Conservation (phyloP, 2,113 vertebrate genomes). For the Dasyurus viverrinus region DNA sequence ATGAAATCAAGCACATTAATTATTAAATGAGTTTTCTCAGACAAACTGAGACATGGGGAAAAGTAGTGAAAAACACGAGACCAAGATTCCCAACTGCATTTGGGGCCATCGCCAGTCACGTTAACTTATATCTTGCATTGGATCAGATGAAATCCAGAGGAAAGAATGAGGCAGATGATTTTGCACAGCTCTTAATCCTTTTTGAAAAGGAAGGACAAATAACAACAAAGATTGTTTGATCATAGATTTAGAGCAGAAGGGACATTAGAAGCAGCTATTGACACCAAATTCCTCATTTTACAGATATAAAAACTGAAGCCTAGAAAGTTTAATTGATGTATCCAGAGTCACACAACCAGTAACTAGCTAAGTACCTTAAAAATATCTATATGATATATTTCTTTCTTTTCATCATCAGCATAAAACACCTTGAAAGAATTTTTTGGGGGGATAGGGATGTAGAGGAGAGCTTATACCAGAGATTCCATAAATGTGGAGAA, state of each 20-base stretch:
- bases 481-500: background rate
- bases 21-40: background rate
- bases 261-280: background rate
- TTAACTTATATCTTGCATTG: background rate
- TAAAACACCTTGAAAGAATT: too few species aligned
- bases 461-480: background rate
- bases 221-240: background rate
- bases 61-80: background rate
- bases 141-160: background rate
- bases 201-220: background rate
- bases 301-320: background rate
- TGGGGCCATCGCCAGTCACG: background rate
- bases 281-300: background rate
- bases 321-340: background rate
- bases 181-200: background rate
- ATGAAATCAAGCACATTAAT: background rate
- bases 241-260: background rate
- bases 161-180: background rate
- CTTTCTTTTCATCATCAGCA: too few species aligned
- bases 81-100: background rate
- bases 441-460: too few species aligned
- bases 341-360: background rate
- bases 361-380: too few species aligned
- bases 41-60: background rate
- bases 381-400: too few species aligned